These are phyloP conservation scores for Microdon myrmicae DNA, from an alignment of 2,888 invertebrate genomes.

Conservation along the genomic window DNA sequence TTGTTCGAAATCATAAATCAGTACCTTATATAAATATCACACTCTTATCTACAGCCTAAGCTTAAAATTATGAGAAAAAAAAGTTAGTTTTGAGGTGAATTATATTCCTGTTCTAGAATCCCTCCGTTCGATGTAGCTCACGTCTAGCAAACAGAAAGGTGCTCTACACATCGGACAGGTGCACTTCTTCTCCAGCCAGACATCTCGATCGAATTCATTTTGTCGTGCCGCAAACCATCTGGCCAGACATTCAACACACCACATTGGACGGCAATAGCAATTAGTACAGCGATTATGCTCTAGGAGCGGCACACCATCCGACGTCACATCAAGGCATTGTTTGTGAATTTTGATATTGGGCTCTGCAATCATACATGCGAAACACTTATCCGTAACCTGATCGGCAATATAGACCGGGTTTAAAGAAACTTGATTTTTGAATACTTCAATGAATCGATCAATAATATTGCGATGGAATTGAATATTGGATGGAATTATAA, in stretches of 20 bases:
- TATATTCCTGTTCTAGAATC: slow-evolving; percentile 7
- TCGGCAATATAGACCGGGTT: slow-evolving; percentile 75
- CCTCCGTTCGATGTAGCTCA: slow-evolving; percentile 68
- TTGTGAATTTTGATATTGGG: slow-evolving; percentile 84
- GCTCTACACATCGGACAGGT: slow-evolving; percentile 90
- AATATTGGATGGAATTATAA: slow-evolving; percentile 75
- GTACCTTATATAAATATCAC: slow-evolving; percentile 42
- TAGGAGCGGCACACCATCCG: slow-evolving; percentile 62
- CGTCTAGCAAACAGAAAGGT: slow-evolving; percentile 86
- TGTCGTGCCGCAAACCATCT: slow-evolving; percentile 90
- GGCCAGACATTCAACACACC: slow-evolving; percentile 87
- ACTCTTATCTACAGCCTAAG: slow-evolving; percentile 34
- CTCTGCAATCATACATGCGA: slow-evolving; percentile 85
- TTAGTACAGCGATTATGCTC: slow-evolving; percentile 65
- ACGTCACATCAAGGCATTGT: slow-evolving; percentile 71
- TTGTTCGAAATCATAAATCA: too few species aligned
- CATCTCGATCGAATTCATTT: slow-evolving; percentile 74
- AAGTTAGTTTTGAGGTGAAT: slow-evolving; percentile 18
- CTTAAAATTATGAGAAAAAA: slow-evolving; percentile 40
- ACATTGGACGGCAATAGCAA: slow-evolving; percentile 86
- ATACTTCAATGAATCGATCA: slow-evolving; percentile 86
- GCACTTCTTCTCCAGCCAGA: slow-evolving; percentile 85
- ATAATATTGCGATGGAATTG: slow-evolving; percentile 80
- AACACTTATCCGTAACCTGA: slow-evolving; percentile 84
- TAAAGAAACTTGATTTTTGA: slow-evolving; percentile 77